Evolutionary conservation across 2,797 vertebrate genomes (phyloP), one percentile per base, ranked within the genome.

Genomic region (Hyperoplus immaculatus): DNA sequence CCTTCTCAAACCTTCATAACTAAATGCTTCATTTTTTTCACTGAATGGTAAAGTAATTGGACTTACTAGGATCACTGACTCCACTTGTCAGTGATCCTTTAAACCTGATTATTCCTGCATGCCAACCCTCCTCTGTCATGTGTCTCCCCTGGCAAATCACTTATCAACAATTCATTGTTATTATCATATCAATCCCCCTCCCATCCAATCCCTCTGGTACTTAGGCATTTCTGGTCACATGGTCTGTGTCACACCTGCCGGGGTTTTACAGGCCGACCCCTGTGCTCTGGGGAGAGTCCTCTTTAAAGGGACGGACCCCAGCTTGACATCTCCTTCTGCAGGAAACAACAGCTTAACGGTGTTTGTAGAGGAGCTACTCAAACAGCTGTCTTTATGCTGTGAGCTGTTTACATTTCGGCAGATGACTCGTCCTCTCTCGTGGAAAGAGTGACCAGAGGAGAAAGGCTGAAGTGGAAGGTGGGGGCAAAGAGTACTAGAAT

Each of bases 311-410:
- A 78, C 57, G 15, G 58, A 49, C 66, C 29, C 68, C 77, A 73
- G 82, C 77, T 76, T 86, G 77, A 84, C 47, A 50, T 80, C 78
- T 85, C 60, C 50, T 81, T 84, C 74, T 62, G 75, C 76, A 82
- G 84, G 79, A 93, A 89, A 81, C 78, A 80, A 81, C 81, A 72
- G 55, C 66, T 88, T 86, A 87, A 89, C 68, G 65, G 74, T 80
- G 78, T 90, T 91, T 92, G 80, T 64, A 86, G 78, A 88, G 83
- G 66, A 72, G 54, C 81, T 59, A 51, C 74, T 84, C 75, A 89
- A 89, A 92, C 69, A 74, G 65, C 70, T 81, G 78, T 80, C 77
- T 74, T 80, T 81, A 58, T 59, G 54, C 81, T 80, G 75, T 8
- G 71, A 88, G 53, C 63, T 63, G 75, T 89, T 89, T 86, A 87